These are phyloP conservation scores for Drosophila kuntzei DNA, from an alignment of 2,888 invertebrate species.

Conservation along the genomic window DNA sequence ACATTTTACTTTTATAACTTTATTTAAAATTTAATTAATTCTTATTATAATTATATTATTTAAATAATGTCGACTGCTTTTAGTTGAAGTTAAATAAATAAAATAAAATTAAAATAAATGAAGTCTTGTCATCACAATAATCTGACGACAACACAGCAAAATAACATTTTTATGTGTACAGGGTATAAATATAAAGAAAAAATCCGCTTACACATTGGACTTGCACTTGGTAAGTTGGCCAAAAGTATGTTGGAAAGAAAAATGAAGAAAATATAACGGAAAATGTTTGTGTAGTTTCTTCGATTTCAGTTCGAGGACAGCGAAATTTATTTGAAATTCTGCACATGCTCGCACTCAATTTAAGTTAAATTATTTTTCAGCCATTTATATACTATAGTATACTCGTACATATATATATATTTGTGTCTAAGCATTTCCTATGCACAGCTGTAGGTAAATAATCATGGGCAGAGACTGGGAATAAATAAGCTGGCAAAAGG, in stretches of 20 bases:
- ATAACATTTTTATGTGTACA: neutral
- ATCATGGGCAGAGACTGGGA: neutral
- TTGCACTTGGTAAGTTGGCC: slow-evolving; percentile 53
- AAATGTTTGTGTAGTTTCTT: slow-evolving; percentile 12
- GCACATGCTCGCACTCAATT: slow-evolving; percentile 77
- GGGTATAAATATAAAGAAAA: slow-evolving; percentile 28
- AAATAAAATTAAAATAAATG: no score
- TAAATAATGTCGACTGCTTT: no score
- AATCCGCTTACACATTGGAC: slow-evolving; percentile 67
- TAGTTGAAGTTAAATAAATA: no score
- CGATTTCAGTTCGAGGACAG: slow-evolving; percentile 11
- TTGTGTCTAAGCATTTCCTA: slow-evolving; percentile 14
- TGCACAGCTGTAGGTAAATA: slow-evolving; percentile 49
- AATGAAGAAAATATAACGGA: slow-evolving; percentile 27
- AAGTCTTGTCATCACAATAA: neutral
- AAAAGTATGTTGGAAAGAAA: slow-evolving; percentile 27
- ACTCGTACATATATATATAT: neutral
- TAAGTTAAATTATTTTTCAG: slow-evolving; percentile 74
- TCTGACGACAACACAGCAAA: neutral
- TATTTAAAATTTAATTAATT: no score
- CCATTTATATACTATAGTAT: slow-evolving; percentile 61
- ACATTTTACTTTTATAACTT: no score
- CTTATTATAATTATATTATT: no score
- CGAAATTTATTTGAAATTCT: slow-evolving; percentile 70
- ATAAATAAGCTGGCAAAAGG: slow-evolving; percentile 54